Base-by-base conservation (phyloP, 2,113 vertebrate species). In the Manacus vitellinus region DNA sequence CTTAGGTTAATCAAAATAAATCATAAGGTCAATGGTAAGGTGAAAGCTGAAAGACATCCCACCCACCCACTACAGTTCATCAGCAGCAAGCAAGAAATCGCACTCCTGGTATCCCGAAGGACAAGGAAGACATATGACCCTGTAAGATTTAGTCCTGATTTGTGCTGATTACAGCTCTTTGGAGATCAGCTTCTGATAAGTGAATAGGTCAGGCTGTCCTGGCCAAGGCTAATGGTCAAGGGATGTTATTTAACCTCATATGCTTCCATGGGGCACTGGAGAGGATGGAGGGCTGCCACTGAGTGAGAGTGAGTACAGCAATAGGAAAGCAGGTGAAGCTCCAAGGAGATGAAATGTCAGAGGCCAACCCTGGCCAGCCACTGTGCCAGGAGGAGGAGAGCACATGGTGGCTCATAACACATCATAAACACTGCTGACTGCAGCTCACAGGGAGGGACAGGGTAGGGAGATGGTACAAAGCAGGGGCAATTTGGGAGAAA, bases 1-100 rank as follows among this genome's bases (percentile, higher is more conserved):
- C 83, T 96, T 90, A 94, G 94, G 92, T 96, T 96, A 97, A 97
- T 95, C 95, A 96, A 97, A 97, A 97, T 94, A 97, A 98, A 97
- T 88, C 95, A 61, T 92, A 67, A 93, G 95, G 94, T 95, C 94
- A 95, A 88, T 70, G 85, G 76, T 83, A 96, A 96, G 93, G 92
- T 94, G 89, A 89, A 95, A 95, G 72, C 17, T 67, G 92, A 96
- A 93, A 79, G 70, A 74, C 89, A 84, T 95, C 74, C 95, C 93
- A 88, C 73, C 87, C 79, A 88, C 91, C 76, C 51, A 87, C 91
- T 84, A 70, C 65, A 76, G 71, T 39, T 41, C 66, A 65, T 4
- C 70, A 79, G 81, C 85, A 92, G 85, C 74, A 19, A 59, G 78
- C 65, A 88, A 80, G 61, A 41, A 84, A 78, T 44, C 12, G 47